These are phyloP conservation scores for Drosophila paramelanica DNA, from an alignment of 2,888 invertebrate species.

Conservation along the genomic window DNA sequence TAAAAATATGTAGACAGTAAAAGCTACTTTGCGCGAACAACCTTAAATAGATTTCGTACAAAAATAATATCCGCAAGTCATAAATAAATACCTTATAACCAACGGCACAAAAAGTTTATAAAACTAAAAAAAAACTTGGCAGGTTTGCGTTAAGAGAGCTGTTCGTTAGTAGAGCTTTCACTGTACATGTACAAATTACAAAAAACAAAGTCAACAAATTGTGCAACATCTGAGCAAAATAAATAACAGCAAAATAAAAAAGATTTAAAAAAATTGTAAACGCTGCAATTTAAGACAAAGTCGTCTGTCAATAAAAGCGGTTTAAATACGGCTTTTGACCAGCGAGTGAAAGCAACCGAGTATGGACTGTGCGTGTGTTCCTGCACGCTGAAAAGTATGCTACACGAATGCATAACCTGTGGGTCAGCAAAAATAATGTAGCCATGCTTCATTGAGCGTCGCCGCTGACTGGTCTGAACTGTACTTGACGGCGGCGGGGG, in stretches of 20 bases:
- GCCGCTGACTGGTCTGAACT: slow-evolving; percentile 14
- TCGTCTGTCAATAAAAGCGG: slow-evolving; percentile 58
- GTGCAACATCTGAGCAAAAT: slow-evolving; percentile 74
- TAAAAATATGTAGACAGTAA: slow-evolving; percentile 5
- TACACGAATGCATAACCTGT: slow-evolving; percentile 69
- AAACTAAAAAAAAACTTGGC: slow-evolving; percentile 13
- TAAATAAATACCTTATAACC: too few relatives aligned
- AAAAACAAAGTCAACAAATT: slow-evolving; percentile 55
- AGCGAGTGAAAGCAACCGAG: slow-evolving; percentile 23
- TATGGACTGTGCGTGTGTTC: background rate
- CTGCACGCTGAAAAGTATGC: slow-evolving; percentile 57
- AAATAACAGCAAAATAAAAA: slow-evolving; percentile 50
- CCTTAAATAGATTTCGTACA: background rate
- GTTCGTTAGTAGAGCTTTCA: slow-evolving; percentile 3
- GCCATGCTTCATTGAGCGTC: slow-evolving; percentile 65
- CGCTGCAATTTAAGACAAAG: slow-evolving; percentile 57
- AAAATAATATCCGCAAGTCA: background rate
- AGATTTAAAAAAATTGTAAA: slow-evolving; percentile 43
- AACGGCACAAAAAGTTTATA: background rate
- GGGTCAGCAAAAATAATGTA: slow-evolving; percentile 64
- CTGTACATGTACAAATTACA: slow-evolving; percentile 2
- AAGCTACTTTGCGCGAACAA: background rate
- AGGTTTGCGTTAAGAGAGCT: background rate
- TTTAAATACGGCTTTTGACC: slow-evolving; percentile 45
- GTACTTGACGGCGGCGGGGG: background rate